Conservation (phyloP, 2,888 invertebrate genomes). For the Lymantria monacha region DNA sequence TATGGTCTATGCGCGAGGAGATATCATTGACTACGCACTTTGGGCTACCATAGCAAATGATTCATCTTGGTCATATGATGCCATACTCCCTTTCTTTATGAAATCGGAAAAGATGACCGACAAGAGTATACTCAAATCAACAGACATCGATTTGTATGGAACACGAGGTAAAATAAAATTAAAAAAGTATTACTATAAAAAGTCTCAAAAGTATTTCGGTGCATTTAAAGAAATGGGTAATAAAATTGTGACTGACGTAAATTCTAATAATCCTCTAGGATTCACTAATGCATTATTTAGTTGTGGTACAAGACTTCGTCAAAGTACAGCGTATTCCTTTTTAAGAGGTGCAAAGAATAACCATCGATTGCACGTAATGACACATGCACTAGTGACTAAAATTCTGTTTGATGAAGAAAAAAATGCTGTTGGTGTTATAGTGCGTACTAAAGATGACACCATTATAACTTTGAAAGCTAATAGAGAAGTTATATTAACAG, state of each 20-base stretch:
- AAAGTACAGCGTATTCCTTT: conserved; percentile 74
- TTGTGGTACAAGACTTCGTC: conserved; percentile 61
- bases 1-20: conserved; percentile 38
- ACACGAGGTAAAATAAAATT: conserved; percentile 60
- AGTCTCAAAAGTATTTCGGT: conserved; percentile 34
- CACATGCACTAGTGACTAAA: conserved; percentile 67
- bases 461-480: conserved; percentile 41
- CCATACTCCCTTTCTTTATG: conserved; percentile 34
- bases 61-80: conserved; percentile 33
- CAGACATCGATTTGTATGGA: conserved; percentile 42
- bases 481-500: conserved; percentile 71
- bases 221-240: conserved; percentile 68
- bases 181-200: conserved; percentile 31
- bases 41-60: conserved; percentile 34
- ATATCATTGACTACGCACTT: conserved; percentile 33
- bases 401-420: conserved; percentile 72
- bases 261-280: conserved; percentile 43
- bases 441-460: conserved; percentile 39
- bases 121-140: conserved; percentile 24
- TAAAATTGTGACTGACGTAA: conserved; percentile 26
- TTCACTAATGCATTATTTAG: conserved; percentile 65
- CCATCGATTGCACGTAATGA: conserved; percentile 52
- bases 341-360: conserved; percentile 44
- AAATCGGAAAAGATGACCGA: conserved; percentile 35
- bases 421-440: conserved; percentile 61